A percentile compares a stretch with the other conserved stretches of the same genome.
Conservation (phyloP, 2,113 vertebrate species). For the Gambusia affinis region DNA sequence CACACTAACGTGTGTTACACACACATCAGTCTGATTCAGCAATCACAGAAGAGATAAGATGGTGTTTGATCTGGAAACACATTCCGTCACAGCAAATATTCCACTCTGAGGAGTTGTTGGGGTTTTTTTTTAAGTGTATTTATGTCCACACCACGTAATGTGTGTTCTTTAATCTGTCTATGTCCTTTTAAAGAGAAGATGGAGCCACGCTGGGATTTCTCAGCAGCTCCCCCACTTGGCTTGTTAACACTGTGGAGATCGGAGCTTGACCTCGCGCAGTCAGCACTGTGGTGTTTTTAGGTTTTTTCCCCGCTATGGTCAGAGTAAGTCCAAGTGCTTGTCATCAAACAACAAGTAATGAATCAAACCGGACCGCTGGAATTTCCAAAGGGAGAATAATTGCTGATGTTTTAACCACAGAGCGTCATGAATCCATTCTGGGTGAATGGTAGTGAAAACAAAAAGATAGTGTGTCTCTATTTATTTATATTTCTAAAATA, state of each 20-base stretch:
- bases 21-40: too few species aligned
- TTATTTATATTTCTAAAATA: too few species aligned
- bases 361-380: background rate
- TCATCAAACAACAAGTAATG: background rate
- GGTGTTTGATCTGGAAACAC: too few species aligned
- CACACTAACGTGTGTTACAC: too few species aligned
- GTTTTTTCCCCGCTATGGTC: conserved; percentile 6
- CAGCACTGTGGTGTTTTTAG: background rate
- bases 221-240: background rate
- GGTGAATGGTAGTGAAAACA: too few species aligned
- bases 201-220: conserved; percentile 6
- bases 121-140: background rate
- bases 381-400: background rate
- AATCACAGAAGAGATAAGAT: too few species aligned
- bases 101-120: background rate
- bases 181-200: conserved; percentile 8
- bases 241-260: background rate
- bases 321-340: background rate
- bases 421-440: too few species aligned
- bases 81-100: background rate
- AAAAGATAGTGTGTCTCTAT: too few species aligned
- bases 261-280: background rate
- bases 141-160: background rate
- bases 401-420: too few species aligned
- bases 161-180: background rate